phyloP scores from a whole-genome alignment of 2,797 vertebrate genomes.

The Petrocephalus schoutedeni region DNA sequence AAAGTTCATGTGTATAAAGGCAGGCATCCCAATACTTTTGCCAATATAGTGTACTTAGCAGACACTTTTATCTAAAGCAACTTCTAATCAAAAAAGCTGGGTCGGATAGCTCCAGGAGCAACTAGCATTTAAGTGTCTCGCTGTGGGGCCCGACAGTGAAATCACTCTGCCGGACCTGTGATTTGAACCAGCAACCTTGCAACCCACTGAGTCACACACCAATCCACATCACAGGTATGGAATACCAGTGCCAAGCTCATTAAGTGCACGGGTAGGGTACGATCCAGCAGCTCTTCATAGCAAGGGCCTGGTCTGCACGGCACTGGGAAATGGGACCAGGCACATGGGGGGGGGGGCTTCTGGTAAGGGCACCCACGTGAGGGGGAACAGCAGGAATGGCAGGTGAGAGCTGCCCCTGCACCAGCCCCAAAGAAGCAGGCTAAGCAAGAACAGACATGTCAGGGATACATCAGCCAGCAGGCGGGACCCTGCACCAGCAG shows the following conservation, averaged over 20 bases:
- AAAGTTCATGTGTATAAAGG: no score
- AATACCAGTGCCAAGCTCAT: background rate
- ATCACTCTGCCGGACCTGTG: background rate
- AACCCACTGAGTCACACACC: background rate
- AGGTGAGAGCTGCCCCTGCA: background rate
- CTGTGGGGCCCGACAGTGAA: background rate
- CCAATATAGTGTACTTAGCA: background rate
- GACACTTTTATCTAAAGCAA: background rate
- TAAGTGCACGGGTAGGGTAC: background rate
- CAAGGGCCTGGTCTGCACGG: no score
- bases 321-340: no score
- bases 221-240: background rate
- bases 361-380: background rate
- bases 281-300: background rate
- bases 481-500: background rate
- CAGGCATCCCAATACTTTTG: no score
- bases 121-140: background rate
- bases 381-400: background rate
- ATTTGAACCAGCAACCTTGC: background rate
- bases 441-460: background rate
- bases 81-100: background rate
- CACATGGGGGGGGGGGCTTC: background rate
- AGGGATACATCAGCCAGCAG: background rate
- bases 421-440: background rate
- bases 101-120: background rate